A percentile compares a stretch with the other conserved stretches of the same genome.
Evolutionary conservation across 2,888 invertebrate genomes (phyloP).

Genomic region (Netelia fuscicornis): DNA sequence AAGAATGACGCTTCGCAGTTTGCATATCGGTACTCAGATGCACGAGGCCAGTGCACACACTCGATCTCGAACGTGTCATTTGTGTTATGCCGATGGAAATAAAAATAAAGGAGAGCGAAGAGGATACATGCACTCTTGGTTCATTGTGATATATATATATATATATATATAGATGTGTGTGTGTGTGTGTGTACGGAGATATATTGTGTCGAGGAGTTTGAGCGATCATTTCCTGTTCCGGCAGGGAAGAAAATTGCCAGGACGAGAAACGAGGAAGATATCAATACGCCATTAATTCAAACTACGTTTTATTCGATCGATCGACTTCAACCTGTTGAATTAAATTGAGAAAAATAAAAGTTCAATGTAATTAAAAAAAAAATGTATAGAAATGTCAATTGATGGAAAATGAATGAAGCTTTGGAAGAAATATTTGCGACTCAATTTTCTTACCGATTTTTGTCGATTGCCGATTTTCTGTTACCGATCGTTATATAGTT

Average conservation of each 20-base stretch:
- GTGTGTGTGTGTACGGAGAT: no score
- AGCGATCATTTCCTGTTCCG: slow-evolving; percentile 49
- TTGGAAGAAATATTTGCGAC: no score
- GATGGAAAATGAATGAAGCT: neutral
- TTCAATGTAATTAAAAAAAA: neutral
- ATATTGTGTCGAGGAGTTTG: slow-evolving; percentile 17
- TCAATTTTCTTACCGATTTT: no score
- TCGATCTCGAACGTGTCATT: slow-evolving; percentile 56
- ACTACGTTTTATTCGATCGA: neutral
- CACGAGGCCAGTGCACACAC: slow-evolving; percentile 11
- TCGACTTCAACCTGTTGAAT: neutral
- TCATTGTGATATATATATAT: slow-evolving; percentile 9
- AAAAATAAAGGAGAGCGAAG: neutral
- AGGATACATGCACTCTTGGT: slow-evolving; percentile 22
- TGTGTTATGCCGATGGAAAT: slow-evolving; percentile 20
- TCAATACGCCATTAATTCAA: neutral
- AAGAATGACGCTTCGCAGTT: slow-evolving; percentile 23
- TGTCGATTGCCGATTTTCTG: no score
- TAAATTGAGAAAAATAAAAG: neutral
- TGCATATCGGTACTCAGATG: slow-evolving; percentile 40
- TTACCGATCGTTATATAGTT: no score
- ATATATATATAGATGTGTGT: no score
- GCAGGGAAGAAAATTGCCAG: neutral
- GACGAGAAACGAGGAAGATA: slow-evolving; percentile 3
- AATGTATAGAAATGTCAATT: no score